phyloP scores from a whole-genome alignment of 2,797 vertebrate genomes.

The Podarcis siculus region DNA sequence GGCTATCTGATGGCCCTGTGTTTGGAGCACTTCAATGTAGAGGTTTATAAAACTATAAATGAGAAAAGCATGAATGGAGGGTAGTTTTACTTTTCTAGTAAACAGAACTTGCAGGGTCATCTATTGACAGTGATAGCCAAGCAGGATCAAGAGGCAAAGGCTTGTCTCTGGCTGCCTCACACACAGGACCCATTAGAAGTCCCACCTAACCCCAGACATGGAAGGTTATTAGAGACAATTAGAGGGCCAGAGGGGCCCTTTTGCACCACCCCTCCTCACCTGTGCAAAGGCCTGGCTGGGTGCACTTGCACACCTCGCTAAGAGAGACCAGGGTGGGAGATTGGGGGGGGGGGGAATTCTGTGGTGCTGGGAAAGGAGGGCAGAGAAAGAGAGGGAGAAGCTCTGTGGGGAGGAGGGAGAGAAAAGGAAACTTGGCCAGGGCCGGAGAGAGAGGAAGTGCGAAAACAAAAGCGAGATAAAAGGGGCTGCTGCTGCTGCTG shows the following conservation, averaged over 20 bases:
- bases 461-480: constrained; percentile 33
- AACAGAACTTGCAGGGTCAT: too few species aligned
- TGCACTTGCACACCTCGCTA: not conserved
- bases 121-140: too few species aligned
- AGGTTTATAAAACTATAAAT: too few species aligned
- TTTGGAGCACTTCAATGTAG: too few species aligned
- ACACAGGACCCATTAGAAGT: too few species aligned
- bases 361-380: not conserved
- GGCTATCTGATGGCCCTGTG: too few species aligned
- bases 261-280: not conserved
- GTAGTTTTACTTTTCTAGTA: too few species aligned
- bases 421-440: constrained; percentile 10
- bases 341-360: not conserved
- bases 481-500: constrained; percentile 16
- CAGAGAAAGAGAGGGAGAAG: not conserved
- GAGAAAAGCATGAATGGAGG: too few species aligned
- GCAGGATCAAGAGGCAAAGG: too few species aligned
- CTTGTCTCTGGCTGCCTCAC: too few species aligned
- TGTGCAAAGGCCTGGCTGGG: not conserved
- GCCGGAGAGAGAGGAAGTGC: constrained; percentile 12
- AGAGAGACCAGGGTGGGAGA: not conserved
- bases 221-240: not conserved
- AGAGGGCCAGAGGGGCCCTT: too few species aligned
- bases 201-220: not conserved
- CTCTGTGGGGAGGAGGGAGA: not conserved